phyloP scores from a whole-genome alignment of 1,140 invertebrate species.

The Drosophila tristis region DNA sequence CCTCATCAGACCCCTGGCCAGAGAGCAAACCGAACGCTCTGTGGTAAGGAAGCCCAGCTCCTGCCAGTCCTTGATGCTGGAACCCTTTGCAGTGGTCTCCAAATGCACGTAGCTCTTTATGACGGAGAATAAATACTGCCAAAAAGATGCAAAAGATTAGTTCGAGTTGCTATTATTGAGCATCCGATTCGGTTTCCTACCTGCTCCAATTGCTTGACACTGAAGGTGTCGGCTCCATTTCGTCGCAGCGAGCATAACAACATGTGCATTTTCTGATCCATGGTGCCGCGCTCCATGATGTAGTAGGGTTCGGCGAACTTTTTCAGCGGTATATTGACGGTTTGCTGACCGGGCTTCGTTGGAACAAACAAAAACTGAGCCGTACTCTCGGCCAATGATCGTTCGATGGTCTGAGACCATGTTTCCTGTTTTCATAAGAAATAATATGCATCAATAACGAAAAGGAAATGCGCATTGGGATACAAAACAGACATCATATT shows the following conservation, averaged over 20 bases:
- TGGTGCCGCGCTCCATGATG: slow-evolving; percentile 73
- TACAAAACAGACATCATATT: slow-evolving; percentile 29
- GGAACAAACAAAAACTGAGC: slow-evolving; percentile 75
- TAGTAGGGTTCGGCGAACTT: slow-evolving; percentile 74
- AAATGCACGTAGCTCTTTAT: slow-evolving; percentile 79
- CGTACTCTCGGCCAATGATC: slow-evolving; percentile 67
- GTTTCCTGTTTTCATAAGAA: slow-evolving; percentile 63
- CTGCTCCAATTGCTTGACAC: slow-evolving; percentile 74
- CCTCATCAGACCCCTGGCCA: slow-evolving; percentile 85
- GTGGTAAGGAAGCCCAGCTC: slow-evolving; percentile 85
- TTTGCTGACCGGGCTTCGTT: slow-evolving; percentile 61
- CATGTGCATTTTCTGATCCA: slow-evolving; percentile 74
- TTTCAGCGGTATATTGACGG: slow-evolving; percentile 56
- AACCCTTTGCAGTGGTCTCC: slow-evolving; percentile 62
- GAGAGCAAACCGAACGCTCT: slow-evolving; percentile 85
- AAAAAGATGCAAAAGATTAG: not conserved
- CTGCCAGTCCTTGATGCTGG: slow-evolving; percentile 85
- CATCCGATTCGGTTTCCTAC: slow-evolving; percentile 28
- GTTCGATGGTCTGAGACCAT: slow-evolving; percentile 75
- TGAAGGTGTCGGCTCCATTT: slow-evolving; percentile 52
- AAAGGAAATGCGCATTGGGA: slow-evolving; percentile 33
- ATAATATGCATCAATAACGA: slow-evolving; percentile 32
- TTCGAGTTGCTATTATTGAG: not conserved
- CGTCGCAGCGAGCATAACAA: slow-evolving; percentile 54
- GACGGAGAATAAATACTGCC: slow-evolving; percentile 78